These are phyloP conservation scores for Gastracanthus pulcherrimus DNA, from an alignment of 2,888 invertebrate species.

Conservation along the genomic window DNA sequence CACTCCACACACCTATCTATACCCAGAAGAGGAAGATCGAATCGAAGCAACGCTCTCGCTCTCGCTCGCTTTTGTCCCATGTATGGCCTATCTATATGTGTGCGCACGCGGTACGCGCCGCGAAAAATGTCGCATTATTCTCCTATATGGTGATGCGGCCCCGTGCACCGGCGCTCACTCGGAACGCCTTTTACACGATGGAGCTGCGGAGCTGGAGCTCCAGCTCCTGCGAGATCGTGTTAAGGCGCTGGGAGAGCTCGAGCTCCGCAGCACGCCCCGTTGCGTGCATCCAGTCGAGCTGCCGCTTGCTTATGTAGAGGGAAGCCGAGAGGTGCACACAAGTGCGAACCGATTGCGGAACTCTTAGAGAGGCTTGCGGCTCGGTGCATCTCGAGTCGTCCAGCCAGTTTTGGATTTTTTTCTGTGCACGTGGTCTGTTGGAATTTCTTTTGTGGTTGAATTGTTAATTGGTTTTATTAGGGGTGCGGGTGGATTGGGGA, in stretches of 20 bases:
- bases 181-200: slow-evolving; percentile 11
- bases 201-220: background rate
- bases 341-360: too few relatives aligned
- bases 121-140: slow-evolving; percentile 74
- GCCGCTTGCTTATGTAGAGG: too few relatives aligned
- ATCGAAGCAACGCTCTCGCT: slow-evolving; percentile 29
- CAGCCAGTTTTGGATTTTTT: too few relatives aligned
- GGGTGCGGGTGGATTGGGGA: too few relatives aligned
- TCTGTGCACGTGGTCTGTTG: too few relatives aligned
- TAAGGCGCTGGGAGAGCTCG: background rate
- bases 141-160: slow-evolving; percentile 74
- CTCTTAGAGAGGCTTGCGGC: too few relatives aligned
- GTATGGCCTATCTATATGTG: slow-evolving; percentile 69
- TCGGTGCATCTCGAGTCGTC: too few relatives aligned
- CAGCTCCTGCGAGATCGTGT: slow-evolving; percentile 18
- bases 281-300: slow-evolving; percentile 23
- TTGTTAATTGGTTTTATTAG: too few relatives aligned
- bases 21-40: slow-evolving; percentile 18
- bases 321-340: background rate
- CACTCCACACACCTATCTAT: background rate
- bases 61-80: slow-evolving; percentile 61
- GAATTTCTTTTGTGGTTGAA: too few relatives aligned
- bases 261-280: slow-evolving; percentile 23
- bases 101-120: slow-evolving; percentile 55
- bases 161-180: slow-evolving; percentile 51